phyloP scores from a whole-genome alignment of 2,888 invertebrate species.

The Cantharis rustica region DNA sequence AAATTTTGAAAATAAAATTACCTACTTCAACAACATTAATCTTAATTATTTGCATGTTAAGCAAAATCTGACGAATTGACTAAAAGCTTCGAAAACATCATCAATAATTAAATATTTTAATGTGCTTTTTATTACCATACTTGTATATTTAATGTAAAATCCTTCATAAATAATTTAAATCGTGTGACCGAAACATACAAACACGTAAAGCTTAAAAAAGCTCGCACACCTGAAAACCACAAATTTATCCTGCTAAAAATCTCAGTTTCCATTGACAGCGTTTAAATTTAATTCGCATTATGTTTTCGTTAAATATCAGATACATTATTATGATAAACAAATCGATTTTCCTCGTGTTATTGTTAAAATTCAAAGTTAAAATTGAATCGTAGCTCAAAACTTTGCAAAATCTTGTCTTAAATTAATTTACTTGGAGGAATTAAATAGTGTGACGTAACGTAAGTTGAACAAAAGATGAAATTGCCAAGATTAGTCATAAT shows the following conservation, averaged over 20 bases:
- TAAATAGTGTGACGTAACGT: background rate
- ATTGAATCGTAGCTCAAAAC: background rate
- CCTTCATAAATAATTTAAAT: constrained; percentile 1
- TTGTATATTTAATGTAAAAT: background rate
- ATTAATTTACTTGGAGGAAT: background rate
- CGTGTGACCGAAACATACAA: background rate
- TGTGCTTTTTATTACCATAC: background rate
- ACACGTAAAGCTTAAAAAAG: background rate
- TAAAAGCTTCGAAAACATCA: background rate
- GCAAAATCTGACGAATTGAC: background rate
- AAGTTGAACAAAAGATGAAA: background rate
- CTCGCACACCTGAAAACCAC: background rate
- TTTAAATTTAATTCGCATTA: background rate
- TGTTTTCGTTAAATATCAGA: background rate
- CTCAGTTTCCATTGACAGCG: background rate
- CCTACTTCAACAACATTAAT: background rate
- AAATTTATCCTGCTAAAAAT: background rate
- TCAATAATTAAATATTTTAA: background rate
- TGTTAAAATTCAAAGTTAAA: background rate
- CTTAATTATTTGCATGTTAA: background rate
- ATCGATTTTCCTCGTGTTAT: background rate
- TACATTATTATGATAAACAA: background rate
- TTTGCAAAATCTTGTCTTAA: background rate
- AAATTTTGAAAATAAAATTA: background rate
- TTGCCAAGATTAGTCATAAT: background rate